These are phyloP conservation scores for Dipodomys merriami DNA, from an alignment of 2,113 vertebrate species.

Conservation along the genomic window DNA sequence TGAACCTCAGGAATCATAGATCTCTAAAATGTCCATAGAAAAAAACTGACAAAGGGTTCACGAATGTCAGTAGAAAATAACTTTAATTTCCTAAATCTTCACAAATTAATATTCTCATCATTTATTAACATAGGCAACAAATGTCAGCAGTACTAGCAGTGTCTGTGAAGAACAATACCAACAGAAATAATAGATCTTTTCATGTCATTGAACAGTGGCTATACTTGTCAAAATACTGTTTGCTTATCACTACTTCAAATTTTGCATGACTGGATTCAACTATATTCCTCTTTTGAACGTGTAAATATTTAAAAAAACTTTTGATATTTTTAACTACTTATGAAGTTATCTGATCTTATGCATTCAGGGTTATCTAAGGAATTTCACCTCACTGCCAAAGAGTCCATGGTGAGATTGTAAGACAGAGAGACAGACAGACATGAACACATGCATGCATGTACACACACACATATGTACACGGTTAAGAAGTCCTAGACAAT, in stretches of 20 bases:
- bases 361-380: conserved; percentile 11
- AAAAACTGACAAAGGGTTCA: not conserved
- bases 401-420: not conserved
- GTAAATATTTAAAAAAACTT: not conserved
- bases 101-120: conserved; percentile 49
- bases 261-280: conserved; percentile 34
- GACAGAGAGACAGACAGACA: too few species aligned
- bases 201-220: not conserved
- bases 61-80: conserved; percentile 33
- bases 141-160: not conserved
- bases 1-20: not conserved
- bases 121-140: conserved; percentile 29
- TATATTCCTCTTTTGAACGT: not conserved
- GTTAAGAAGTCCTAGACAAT: not conserved
- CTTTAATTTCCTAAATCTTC: conserved; percentile 43
- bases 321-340: conserved; percentile 22
- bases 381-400: conserved; percentile 26
- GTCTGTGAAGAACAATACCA: not conserved
- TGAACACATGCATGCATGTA: too few species aligned
- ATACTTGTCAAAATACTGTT: conserved; percentile 49
- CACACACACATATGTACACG: not conserved
- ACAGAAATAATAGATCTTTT: conserved; percentile 41
- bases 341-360: not conserved
- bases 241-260: conserved; percentile 2
- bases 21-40: not conserved